Percentiles rank a stretch among this genome's conserved stretches.
Conservation (phyloP, 2,888 invertebrate genomes). For the Ferdinandea cuprea region DNA sequence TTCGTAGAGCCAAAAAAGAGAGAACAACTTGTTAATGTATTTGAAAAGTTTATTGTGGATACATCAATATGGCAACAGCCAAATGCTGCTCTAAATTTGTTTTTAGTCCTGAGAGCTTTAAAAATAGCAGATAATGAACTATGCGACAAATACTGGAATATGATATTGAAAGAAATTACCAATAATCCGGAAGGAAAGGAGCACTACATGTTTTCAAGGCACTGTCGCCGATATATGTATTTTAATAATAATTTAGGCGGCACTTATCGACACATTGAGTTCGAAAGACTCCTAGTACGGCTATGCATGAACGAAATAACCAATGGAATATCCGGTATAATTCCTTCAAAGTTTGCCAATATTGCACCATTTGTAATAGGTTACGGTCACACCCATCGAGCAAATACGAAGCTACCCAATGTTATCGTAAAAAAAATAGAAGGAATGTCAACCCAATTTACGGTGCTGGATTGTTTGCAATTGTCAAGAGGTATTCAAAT, state of each 20-base stretch:
- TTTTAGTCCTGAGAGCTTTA: slow-evolving; percentile 82
- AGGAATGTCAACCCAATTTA: slow-evolving; percentile 82
- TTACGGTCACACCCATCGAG: slow-evolving; percentile 81
- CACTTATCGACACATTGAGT: slow-evolving; percentile 83
- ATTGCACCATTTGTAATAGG: slow-evolving; percentile 83
- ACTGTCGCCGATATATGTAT: slow-evolving; percentile 84
- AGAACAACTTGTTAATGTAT: slow-evolving; percentile 81
- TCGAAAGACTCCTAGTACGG: slow-evolving; percentile 83
- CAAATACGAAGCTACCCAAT: slow-evolving; percentile 81
- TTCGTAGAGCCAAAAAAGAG: slow-evolving; percentile 83
- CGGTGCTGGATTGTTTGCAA: slow-evolving; percentile 81
- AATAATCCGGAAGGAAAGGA: slow-evolving; percentile 76
- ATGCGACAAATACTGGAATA: slow-evolving; percentile 84
- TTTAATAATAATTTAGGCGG: slow-evolving; percentile 84
- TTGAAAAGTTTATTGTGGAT: slow-evolving; percentile 78
- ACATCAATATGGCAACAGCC: slow-evolving; percentile 78
- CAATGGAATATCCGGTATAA: slow-evolving; percentile 79
- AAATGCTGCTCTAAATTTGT: slow-evolving; percentile 81
- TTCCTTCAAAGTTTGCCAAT: slow-evolving; percentile 82
- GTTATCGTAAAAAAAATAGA: slow-evolving; percentile 81
- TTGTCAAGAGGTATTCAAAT: slow-evolving; percentile 83
- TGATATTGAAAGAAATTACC: slow-evolving; percentile 80
- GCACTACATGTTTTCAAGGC: slow-evolving; percentile 80
- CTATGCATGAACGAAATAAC: slow-evolving; percentile 81
- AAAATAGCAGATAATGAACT: slow-evolving; percentile 83